Evolutionary conservation across 2,113 vertebrate genomes (phyloP), one percentile per base, ranked within the genome.

Genomic region (Natator depressus): DNA sequence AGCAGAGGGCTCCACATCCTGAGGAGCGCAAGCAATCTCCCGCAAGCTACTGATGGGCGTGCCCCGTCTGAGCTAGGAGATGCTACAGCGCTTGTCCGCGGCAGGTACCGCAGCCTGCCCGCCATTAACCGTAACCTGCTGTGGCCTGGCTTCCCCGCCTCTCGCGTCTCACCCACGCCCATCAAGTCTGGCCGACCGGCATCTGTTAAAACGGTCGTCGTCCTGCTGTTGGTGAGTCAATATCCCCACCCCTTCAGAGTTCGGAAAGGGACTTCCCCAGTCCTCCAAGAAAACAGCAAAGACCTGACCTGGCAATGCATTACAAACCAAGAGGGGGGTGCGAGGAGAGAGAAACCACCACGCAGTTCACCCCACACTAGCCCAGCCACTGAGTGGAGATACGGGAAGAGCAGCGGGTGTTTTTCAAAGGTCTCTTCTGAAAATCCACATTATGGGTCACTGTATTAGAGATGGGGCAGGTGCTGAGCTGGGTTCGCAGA

Each of bases 71-170:
- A 83, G 47, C 80, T 10, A 53, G 35, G 76, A 80, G 81, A 76
- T 11, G 4, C 22, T 17, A 86, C 0, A 0, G 49, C n/a, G n/a
- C n/a, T 50, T 27, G 10, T 24, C 80, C 8, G 2, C 22, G 9
- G n/a, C 38, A 24, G 5, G 24, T 6, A 8, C 69, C 24, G 69
- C 69, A 35, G 14, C 9, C 69, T 75, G n/a, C 14, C 35, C 8
- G 17, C 65, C 2, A 35, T 72, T 22, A 72, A 42, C 22, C 16
- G 62, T n/a, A 69, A n/a, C 65, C 65, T 20, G 14, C 17, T 19
- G 35, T 20, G 65, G 65, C 3, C 65, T 27, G 12, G 11, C 11
- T 46, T 3, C 42, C 75, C 25, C 27, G 75, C 22, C 22, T 76
- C 72, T 76, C n/a, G 13, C 38, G 5, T 38, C 69, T 75, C 69